These are phyloP conservation scores for Nasonia giraulti DNA, from an alignment of 1,140 invertebrate genomes.

Conservation along the genomic window DNA sequence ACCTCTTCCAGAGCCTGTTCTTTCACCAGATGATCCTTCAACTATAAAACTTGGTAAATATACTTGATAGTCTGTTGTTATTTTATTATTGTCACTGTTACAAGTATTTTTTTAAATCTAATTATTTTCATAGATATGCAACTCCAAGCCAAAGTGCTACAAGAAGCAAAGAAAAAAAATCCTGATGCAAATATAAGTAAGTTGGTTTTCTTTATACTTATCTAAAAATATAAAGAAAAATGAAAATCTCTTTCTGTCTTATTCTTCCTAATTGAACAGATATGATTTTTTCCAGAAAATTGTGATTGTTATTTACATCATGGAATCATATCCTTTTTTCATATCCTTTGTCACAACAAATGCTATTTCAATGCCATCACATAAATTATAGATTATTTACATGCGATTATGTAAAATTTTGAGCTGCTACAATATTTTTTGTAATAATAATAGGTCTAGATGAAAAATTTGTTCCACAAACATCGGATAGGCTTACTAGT, in stretches of 20 bases:
- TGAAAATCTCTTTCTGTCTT: constrained; percentile 4
- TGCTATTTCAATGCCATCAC: background rate
- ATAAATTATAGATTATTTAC: constrained; percentile 43
- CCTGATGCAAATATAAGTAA: constrained; percentile 65
- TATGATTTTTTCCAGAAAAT: constrained; percentile 69
- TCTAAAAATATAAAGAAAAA: background rate
- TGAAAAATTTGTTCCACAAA: constrained; percentile 74
- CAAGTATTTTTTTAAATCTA: constrained; percentile 32
- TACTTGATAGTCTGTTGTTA: background rate
- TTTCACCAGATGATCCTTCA: constrained; percentile 53
- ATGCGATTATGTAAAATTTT: constrained; percentile 52
- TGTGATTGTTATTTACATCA: constrained; percentile 64
- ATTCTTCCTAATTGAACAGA: constrained; percentile 55
- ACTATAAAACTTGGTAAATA: constrained; percentile 68
- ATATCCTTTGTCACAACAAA: constrained; percentile 66
- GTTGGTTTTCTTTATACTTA: background rate
- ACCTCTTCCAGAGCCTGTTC: constrained; percentile 69
- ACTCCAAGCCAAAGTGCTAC: constrained; percentile 70
- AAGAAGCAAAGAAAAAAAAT: constrained; percentile 61
- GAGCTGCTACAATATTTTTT: constrained; percentile 59
- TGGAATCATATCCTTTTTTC: constrained; percentile 71
- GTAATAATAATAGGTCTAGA: constrained; percentile 66
- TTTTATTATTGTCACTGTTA: background rate
- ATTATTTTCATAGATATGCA: constrained; percentile 68
- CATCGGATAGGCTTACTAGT: constrained; percentile 73